phyloP scores from a whole-genome alignment of 2,888 invertebrate genomes.

The Hypsopygia costalis region DNA sequence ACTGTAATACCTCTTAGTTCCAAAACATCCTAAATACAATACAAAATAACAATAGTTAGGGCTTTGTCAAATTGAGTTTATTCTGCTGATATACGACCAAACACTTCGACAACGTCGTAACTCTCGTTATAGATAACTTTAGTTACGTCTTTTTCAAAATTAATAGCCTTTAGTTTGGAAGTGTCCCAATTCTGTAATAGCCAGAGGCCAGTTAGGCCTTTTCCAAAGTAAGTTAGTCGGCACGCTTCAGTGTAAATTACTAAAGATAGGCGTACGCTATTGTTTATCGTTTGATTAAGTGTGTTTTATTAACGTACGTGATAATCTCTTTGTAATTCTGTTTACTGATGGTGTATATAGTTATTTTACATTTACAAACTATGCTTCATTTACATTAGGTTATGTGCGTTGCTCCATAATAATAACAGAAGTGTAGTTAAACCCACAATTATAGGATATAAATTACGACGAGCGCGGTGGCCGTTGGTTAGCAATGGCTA shows the following conservation, averaged over 20 bases:
- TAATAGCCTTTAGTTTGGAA: conserved; percentile 22
- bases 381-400: no score
- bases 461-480: no score
- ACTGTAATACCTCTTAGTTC: background rate
- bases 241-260: conserved; percentile 23
- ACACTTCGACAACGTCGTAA: conserved; percentile 7
- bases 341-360: background rate
- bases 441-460: no score
- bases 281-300: conserved; percentile 32
- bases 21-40: conserved; percentile 16
- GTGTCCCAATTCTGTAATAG: conserved; percentile 24
- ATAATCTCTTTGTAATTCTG: conserved; percentile 1
- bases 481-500: no score
- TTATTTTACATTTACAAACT: background rate
- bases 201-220: conserved; percentile 26
- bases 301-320: conserved; percentile 20
- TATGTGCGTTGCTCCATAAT: no score
- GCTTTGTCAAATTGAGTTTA: background rate
- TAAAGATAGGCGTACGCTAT: conserved; percentile 22
- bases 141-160: conserved; percentile 16
- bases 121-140: background rate
- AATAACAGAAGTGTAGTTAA: no score
- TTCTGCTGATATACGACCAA: background rate
- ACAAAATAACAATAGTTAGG: conserved; percentile 9
- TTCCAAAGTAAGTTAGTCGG: conserved; percentile 24